Percentiles rank a stretch among this genome's conserved stretches.
These are phyloP conservation scores for Narcine bancroftii DNA, from an alignment of 2,113 vertebrate genomes.

Conservation along the genomic window DNA sequence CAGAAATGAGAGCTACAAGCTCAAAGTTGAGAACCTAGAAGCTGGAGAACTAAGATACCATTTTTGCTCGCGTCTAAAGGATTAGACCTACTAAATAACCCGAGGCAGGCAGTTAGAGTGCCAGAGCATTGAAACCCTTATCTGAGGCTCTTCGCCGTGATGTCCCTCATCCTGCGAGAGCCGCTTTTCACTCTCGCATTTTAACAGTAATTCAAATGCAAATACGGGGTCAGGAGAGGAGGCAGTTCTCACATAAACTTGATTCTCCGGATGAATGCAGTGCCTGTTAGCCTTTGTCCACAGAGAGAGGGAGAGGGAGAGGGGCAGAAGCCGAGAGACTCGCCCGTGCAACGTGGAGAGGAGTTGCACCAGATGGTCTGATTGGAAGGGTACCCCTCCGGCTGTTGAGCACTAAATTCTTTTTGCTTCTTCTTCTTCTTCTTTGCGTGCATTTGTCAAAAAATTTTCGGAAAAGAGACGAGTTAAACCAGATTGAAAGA, in stretches of 20 bases:
- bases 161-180: not conserved
- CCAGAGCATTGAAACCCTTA: not conserved
- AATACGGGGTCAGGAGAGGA: slow-evolving; percentile 85
- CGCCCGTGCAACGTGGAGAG: slow-evolving; percentile 52
- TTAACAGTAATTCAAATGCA: slow-evolving; percentile 80
- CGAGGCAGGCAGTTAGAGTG: not conserved
- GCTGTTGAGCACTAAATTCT: slow-evolving; percentile 42
- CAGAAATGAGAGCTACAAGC: not conserved
- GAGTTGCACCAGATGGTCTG: slow-evolving; percentile 52
- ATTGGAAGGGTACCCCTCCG: slow-evolving; percentile 42
- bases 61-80: not conserved
- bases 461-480: slow-evolving; percentile 41
- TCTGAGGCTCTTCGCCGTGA: not conserved
- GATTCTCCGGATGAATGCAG: slow-evolving; percentile 67
- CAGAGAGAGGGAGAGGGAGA: slow-evolving; percentile 37
- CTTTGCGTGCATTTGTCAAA: slow-evolving; percentile 31
- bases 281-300: slow-evolving; percentile 69
- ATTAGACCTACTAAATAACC: not conserved
- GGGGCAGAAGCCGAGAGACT: slow-evolving; percentile 62
- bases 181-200: slow-evolving; percentile 42
- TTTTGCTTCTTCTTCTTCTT: slow-evolving; percentile 32
- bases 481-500: not conserved
- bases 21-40: not conserved
- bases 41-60: not conserved
- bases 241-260: slow-evolving; percentile 85